Evolutionary conservation across 2,888 invertebrate species (phyloP), one percentile per base, ranked within the genome.

Genomic region (Bursaphelenchus okinawaensis): DNA sequence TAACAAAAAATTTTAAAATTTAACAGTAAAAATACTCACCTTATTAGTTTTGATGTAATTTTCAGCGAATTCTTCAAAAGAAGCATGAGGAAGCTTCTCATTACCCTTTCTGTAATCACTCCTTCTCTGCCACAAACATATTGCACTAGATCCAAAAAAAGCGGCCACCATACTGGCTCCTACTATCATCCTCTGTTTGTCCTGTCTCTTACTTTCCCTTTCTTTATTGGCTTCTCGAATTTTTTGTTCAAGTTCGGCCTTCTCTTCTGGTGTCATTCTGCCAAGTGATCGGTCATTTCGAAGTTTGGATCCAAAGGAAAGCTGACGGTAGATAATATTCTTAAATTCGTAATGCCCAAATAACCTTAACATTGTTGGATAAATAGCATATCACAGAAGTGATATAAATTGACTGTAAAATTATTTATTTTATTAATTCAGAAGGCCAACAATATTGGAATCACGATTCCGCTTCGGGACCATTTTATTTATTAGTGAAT

Each of bases 361-460:
- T n/a, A n/a, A n/a, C n/a, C n/a, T n/a, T n/a, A n/a, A n/a, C n/a
- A n/a, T n/a, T n/a, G n/a, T n/a, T n/a, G n/a, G n/a, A n/a, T n/a
- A n/a, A n/a, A n/a, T n/a, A n/a, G n/a, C n/a, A n/a, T n/a, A n/a
- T n/a, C n/a, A n/a, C n/a, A n/a, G n/a, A n/a, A n/a, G n/a, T n/a
- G n/a, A n/a, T n/a, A n/a, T n/a, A n/a, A n/a, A n/a, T n/a, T n/a
- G n/a, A n/a, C n/a, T n/a, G n/a, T n/a, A n/a, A n/a, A n/a, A n/a
- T n/a, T n/a, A 4, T 40, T 40, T 40, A 16, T 6, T 40, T n/a
- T 16, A 1, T 40, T 40, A n/a, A 40, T 16, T 40, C 40, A 40
- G 40, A 40, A 40, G 12, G 40, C 40, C 40, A 40, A 40, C 40
- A 40, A 54, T 54, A n/a, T 54, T 54, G 54, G n/a, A n/a, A n/a